Percentiles rank a stretch among this genome's conserved stretches.
Conservation (phyloP, 1,140 invertebrate species). For the Delia radicum region DNA sequence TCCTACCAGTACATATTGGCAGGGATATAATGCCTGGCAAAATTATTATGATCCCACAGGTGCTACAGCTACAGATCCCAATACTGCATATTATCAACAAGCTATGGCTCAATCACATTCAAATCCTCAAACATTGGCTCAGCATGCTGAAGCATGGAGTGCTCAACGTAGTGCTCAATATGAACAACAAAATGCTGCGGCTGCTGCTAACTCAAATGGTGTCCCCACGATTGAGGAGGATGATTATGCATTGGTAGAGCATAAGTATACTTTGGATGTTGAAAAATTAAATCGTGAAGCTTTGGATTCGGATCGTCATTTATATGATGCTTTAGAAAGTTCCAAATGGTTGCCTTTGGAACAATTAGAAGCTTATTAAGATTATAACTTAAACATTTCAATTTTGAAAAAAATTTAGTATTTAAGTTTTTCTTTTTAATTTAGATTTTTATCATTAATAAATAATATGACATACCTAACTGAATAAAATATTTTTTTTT, state of each 20-base stretch:
- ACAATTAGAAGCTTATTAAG: conserved; percentile 58
- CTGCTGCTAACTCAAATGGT: conserved; percentile 15
- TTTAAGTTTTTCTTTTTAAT: neutral
- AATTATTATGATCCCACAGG: conserved; percentile 57
- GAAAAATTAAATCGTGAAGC: conserved; percentile 74
- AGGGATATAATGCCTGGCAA: conserved; percentile 57
- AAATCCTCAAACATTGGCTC: conserved; percentile 45
- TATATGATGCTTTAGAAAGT: conserved; percentile 79
- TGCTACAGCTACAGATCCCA: conserved; percentile 46
- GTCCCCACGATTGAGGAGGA: conserved; percentile 36
- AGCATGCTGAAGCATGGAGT: conserved; percentile 53
- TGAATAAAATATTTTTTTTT: no score
- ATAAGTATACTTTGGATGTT: conserved; percentile 70
- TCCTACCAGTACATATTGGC: conserved; percentile 69
- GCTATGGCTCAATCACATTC: conserved; percentile 49
- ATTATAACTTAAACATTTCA: neutral
- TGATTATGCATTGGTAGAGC: conserved; percentile 61
- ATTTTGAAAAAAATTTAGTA: no score
- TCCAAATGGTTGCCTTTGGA: conserved; percentile 75
- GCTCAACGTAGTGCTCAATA: conserved; percentile 49
- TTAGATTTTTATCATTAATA: neutral
- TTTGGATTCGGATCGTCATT: conserved; percentile 69
- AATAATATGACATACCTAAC: no score
- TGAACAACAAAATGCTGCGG: conserved; percentile 46
- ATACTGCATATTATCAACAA: conserved; percentile 48